Evolutionary conservation across 2,797 vertebrate species (phyloP), one percentile per base, ranked within the genome.

Genomic region (Oreonectes daqikongensis): DNA sequence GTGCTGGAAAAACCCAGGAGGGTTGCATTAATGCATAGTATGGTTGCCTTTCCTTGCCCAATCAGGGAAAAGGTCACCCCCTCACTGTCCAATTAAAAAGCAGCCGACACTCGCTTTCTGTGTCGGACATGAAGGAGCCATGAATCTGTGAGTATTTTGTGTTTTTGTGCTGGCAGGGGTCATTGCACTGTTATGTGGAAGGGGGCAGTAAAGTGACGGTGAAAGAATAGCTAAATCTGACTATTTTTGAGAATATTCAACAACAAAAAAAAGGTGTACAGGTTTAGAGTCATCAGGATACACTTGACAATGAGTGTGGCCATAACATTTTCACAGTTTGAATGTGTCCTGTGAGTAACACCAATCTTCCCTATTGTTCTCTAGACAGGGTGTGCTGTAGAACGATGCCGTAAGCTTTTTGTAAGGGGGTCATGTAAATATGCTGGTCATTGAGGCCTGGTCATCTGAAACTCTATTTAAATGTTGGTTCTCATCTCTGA

Each of bases 41-140:
- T 12, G 79, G 67, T 76, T 46, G 42, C 80, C 30, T 75, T 53
- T 74, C 22, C 63, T 76, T 50, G 26, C 40, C 86, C 85, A 84
- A 84, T 85, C 77, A 77, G 64, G 67, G 73, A 77, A 84, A 84
- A 85, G 84, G 84, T 83, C 82, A 82, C 24, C 63, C 14, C 64
- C 69, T 74, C 20, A 61, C 53, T 63, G 60, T 76, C 85, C 85
- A 85, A 86, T 85, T 84, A 87, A 77, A 81, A 70, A 68, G 83
- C 57, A 61, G 18, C 50, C 69, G 63, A 81, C 77, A 70, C 66
- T 65, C 75, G 75, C 52, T 83, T 79, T 81, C 35, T 46, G 30
- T 57, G 63, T 69, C 38, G 59, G 79, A 77, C 80, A 78, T 81
- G 83, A 82, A 66, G 79, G 70, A 53, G 68, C 81, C 68, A 82